These are phyloP conservation scores for Netelia virgata DNA, from an alignment of 2,888 invertebrate genomes.

Conservation along the genomic window DNA sequence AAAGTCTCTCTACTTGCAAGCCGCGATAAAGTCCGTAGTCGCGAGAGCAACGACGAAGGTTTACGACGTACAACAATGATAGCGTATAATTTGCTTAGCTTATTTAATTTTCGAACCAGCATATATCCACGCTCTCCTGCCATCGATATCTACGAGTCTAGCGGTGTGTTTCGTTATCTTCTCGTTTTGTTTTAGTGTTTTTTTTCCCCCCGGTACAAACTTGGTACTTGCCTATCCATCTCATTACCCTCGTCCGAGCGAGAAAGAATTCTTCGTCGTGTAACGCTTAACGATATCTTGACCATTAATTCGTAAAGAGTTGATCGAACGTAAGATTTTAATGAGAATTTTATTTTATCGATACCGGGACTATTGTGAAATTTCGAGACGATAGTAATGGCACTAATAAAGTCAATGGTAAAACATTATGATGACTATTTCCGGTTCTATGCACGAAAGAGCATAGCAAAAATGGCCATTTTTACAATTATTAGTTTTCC, in stretches of 20 bases:
- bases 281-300: slow-evolving; percentile 5
- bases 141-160: slow-evolving; percentile 15
- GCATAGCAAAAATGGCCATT: neutral
- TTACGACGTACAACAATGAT: slow-evolving; percentile 78
- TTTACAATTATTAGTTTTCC: neutral
- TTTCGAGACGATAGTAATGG: neutral
- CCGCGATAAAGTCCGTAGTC: slow-evolving; percentile 57
- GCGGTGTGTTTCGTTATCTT: slow-evolving; percentile 23
- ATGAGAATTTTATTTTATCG: neutral
- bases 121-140: neutral
- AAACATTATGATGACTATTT: neutral
- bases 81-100: slow-evolving; percentile 77
- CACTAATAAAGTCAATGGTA: neutral
- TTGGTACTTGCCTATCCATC: neutral
- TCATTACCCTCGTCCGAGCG: neutral
- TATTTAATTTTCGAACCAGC: slow-evolving; percentile 70
- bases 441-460: neutral
- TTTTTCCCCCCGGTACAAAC: neutral
- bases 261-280: slow-evolving; percentile 4
- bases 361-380: too few relatives aligned
- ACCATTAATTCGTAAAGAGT: slow-evolving; percentile 21
- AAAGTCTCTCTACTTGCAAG: slow-evolving; percentile 40
- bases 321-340: neutral
- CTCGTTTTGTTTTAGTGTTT: neutral
- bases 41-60: slow-evolving; percentile 69